Evolutionary conservation across 2,888 invertebrate species (phyloP), one percentile per base, ranked within the genome.

Genomic region (Nomada lathburiana): DNA sequence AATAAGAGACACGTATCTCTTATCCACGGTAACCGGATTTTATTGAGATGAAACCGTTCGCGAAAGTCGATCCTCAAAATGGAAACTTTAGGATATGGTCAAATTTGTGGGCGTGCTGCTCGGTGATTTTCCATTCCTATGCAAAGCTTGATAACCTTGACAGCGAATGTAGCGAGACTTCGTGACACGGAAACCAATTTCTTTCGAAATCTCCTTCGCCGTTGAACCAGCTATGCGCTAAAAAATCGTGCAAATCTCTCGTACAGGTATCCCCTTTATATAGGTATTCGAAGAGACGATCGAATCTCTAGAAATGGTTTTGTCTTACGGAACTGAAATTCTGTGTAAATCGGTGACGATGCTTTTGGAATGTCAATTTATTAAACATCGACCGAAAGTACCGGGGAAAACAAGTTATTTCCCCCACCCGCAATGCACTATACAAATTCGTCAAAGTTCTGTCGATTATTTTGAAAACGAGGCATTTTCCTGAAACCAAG

Each of bases 61-160:
- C 44, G 52, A 47, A 71, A 36, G 47, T 62, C 67, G 70, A 75
- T 60, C 23, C 70, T 52, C 57, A 74, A 70, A 59, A 82, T 13
- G 74, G 60, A 67, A 47, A 63, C 62, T 82, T 67, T 62, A 59
- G 52, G 47, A 50, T 64, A 71, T 23, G 65, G 55, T 57, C 44
- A 60, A 75, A 70, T 68, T 80, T 80, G 44, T 47, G 67, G 50
- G 23, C 57, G 47, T n/a, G 75, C 50, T 23, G 44, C n/a, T 10
- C 55, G 55, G 50, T 63, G 65, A 80, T 75, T 75, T 80, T 82
- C 80, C 62, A 80, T 82, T 82, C 63, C 65, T 55, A 80, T 80
- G 82, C 81, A 80, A 82, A 82, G 69, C 75, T 64, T 75, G 71
- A 75, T 82, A 80, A 81, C 74, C 55, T 55, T 68, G 62, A 57